These are phyloP conservation scores for Ianthella basta DNA, from an alignment of 37 sponge, comb jelly and placozoan genomes.

Conservation along the genomic window DNA sequence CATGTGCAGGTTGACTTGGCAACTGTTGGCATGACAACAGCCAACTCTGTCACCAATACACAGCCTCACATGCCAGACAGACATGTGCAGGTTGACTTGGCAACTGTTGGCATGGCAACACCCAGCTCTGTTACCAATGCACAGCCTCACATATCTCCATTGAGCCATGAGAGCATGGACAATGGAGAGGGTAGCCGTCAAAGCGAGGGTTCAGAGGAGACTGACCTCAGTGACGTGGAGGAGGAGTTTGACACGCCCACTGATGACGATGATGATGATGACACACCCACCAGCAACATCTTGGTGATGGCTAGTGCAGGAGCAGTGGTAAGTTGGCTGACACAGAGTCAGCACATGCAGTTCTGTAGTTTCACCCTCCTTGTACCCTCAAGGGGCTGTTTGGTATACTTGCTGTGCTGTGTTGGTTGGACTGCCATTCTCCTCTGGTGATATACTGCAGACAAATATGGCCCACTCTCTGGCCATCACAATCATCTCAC, in stretches of 20 bases:
- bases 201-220: conserved; percentile 26
- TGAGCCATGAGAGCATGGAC: not conserved
- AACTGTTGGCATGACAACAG: not conserved
- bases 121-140: not conserved
- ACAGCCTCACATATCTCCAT: not conserved
- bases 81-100: not conserved
- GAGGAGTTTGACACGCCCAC: conserved; percentile 22
- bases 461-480: not conserved
- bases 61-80: not conserved
- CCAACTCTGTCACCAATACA: not conserved
- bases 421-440: not conserved
- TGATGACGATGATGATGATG: not conserved
- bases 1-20: not conserved
- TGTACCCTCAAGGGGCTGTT: not conserved
- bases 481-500: conserved; percentile 47
- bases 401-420: not conserved
- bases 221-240: not conserved
- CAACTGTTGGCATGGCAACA: too few species aligned
- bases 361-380: not conserved
- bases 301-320: conserved; percentile 40
- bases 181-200: not conserved
- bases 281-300: conserved; percentile 40
- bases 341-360: not conserved
- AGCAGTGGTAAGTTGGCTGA: not conserved
- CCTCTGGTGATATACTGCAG: not conserved